These are phyloP conservation scores for Mus musculus DNA, from an alignment of 2,113 vertebrate genomes.

Conservation along the genomic window DNA sequence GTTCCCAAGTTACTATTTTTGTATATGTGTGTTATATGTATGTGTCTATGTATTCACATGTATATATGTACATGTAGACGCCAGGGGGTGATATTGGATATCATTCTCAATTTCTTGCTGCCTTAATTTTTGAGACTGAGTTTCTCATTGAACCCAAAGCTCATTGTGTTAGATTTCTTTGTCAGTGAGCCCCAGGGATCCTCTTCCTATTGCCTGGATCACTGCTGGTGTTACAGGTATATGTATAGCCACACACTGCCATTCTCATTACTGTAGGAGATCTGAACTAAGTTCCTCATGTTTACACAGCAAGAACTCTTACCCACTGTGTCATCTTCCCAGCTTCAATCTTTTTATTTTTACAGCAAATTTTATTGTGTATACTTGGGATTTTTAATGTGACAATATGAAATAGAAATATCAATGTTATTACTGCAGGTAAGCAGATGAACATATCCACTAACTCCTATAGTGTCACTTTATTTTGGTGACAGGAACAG, in stretches of 20 bases:
- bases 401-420: neutral
- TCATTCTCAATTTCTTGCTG: neutral
- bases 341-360: neutral
- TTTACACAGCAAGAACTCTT: neutral
- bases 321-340: neutral
- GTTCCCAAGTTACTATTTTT: neutral
- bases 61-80: neutral
- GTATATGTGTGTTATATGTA: no score
- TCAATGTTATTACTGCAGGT: neutral
- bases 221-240: neutral
- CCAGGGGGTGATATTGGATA: neutral
- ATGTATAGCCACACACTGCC: neutral
- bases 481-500: neutral
- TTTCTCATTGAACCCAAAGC: neutral
- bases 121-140: neutral
- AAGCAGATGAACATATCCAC: neutral
- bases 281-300: neutral
- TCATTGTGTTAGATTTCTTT: neutral
- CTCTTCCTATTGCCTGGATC: no score
- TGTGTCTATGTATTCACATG: neutral
- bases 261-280: neutral
- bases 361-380: neutral
- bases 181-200: no score
- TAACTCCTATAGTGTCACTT: neutral
- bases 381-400: neutral